Percentiles rank a stretch among this genome's conserved stretches.
phyloP scores from a whole-genome alignment of 2,888 invertebrate species.

The Mimachlamys varia region DNA sequence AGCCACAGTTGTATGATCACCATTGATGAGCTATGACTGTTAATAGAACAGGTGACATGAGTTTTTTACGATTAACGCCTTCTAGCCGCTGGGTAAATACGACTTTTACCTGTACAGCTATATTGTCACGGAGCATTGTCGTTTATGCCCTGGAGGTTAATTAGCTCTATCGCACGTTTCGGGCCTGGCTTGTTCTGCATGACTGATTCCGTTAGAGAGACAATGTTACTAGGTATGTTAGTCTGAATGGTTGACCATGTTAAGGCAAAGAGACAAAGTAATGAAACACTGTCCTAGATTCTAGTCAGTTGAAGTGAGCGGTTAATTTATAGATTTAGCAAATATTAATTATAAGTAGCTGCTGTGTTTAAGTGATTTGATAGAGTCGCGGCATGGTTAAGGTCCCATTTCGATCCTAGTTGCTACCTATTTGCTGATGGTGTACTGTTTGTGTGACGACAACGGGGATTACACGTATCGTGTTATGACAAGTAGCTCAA shows the following conservation, averaged over 20 bases:
- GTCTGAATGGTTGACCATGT: neutral
- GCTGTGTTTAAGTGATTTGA: neutral
- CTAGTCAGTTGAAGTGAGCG: neutral
- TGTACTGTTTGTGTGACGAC: neutral
- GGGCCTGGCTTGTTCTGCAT: slow-evolving; percentile 10
- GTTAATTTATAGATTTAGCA: neutral
- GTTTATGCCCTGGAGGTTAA: slow-evolving; percentile 18
- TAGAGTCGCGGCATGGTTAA: neutral
- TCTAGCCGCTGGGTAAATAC: neutral
- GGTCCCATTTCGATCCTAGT: neutral
- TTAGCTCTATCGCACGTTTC: slow-evolving; percentile 22
- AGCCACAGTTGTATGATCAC: neutral
- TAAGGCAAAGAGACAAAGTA: neutral
- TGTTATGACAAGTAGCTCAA: neutral
- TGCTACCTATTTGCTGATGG: neutral
- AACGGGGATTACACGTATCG: neutral
- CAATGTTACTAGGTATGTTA: neutral
- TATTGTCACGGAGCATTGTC: neutral
- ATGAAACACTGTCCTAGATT: neutral
- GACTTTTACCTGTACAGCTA: neutral
- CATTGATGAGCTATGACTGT: neutral
- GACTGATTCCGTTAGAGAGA: neutral
- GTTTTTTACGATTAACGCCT: slow-evolving; percentile 3
- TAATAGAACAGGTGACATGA: slow-evolving; percentile 15
- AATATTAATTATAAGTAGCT: neutral